Percentiles rank a stretch among this genome's conserved stretches.
These are phyloP conservation scores for Limosa lapponica DNA, from an alignment of 2,797 vertebrate genomes.

Conservation along the genomic window DNA sequence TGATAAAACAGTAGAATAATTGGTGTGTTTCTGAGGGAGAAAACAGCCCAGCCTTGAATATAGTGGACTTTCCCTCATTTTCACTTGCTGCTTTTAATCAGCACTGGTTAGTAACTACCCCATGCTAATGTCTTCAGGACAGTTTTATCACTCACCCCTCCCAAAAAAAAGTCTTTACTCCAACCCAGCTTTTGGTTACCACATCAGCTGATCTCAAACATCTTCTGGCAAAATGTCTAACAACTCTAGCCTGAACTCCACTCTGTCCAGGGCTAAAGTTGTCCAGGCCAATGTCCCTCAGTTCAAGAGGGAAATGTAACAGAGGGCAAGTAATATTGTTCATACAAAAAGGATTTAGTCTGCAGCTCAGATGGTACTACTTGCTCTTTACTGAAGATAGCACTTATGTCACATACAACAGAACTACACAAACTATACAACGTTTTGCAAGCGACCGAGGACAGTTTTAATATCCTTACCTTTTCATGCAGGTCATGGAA, in stretches of 20 bases:
- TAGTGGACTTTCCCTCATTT: neutral
- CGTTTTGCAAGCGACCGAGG: neutral
- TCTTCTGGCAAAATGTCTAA: neutral
- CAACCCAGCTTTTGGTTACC: neutral
- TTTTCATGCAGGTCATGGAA: constrained; percentile 97
- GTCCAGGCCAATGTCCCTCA: neutral
- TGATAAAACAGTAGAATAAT: neutral
- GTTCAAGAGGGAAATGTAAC: neutral
- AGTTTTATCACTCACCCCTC: neutral
- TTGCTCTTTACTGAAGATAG: neutral
- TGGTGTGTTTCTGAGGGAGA: neutral
- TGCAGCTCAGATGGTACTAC: neutral
- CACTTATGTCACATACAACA: neutral
- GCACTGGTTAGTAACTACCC: neutral
- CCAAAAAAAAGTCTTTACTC: neutral
- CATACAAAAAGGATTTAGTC: neutral
- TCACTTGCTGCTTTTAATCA: neutral
- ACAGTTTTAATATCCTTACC: constrained; percentile 72
- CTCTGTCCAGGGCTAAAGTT: neutral
- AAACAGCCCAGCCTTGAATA: neutral
- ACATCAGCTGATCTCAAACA: neutral
- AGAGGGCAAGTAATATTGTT: neutral
- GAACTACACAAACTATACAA: neutral
- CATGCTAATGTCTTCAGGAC: neutral
- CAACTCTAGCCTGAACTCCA: neutral